Base-by-base conservation (phyloP, 2,113 vertebrate species). In the Epinephelus cyanopodus region DNA sequence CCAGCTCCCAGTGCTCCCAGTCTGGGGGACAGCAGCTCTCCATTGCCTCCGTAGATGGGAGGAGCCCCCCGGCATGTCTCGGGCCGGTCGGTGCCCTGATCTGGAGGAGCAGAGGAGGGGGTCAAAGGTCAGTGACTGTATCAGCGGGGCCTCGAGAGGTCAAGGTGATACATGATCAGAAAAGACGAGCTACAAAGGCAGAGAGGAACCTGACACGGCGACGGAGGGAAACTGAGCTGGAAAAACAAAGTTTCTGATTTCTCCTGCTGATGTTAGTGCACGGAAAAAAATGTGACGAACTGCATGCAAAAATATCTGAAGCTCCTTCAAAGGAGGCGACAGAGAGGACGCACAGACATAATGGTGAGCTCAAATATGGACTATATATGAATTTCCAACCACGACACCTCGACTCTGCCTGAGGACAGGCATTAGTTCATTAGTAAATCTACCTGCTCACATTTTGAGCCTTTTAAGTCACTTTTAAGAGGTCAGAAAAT, bases 1-100 rank as follows among this genome's bases (percentile, higher is more conserved):
- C 89, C 84, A 1, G 48, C 71, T 37, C 84, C 75, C 50, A 89
- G 74, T 0, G 93, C 96, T 27, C 96, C 96, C 68, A 97, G 92
- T 81, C 97, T 95, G 2, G 97, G 96, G 27, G 97, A 97, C 74
- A 99, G 94, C 74, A 99, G 95, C 92, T 99, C 98, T 14, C 96
- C 90, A 77, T 97, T 96, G 77, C 95, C 91, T 58, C 97, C 96
- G 74, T 96, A 95, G 89, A 98, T 95, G 11, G 97, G 97, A 69
- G 95, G 93, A 90, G 95, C 96, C 56, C 95, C 96, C 70, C 98
- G 97, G 0, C 97, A 97, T 58, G 96, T 96, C 92, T 97, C 97
- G 10, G 98, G 96, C 81, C 97, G 95, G 89, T 96, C 95, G 66
- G 93, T 94, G 94, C 96, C 97, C 90, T 97, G 97, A 92, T 99